Conservation (phyloP, 2,888 invertebrate genomes). For the Portevinia maculata region DNA sequence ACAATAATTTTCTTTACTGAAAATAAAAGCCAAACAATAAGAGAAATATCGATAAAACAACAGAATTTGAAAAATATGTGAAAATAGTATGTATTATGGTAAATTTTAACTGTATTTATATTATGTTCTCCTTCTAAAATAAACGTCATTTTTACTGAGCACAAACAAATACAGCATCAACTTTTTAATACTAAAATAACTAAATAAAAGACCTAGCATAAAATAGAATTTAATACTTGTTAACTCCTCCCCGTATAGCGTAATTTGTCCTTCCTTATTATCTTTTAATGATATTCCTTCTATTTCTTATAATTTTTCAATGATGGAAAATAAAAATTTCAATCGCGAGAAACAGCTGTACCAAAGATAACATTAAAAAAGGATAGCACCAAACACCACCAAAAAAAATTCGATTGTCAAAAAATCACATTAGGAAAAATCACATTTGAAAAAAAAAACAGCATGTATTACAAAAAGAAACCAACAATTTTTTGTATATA, state of each 20-base stretch:
- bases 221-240: constrained; percentile 43
- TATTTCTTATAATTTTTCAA: too few relatives aligned
- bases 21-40: constrained; percentile 38
- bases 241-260: constrained; percentile 21
- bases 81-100: constrained; percentile 40
- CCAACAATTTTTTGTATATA: constrained; percentile 67
- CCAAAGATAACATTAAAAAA: constrained; percentile 56
- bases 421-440: constrained; percentile 43
- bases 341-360: constrained; percentile 58
- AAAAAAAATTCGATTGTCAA: constrained; percentile 44
- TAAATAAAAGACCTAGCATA: constrained; percentile 23
- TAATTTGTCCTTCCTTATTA: constrained; percentile 46
- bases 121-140: constrained; percentile 28
- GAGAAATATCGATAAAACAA: constrained; percentile 68
- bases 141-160: constrained; percentile 39
- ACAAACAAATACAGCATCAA: constrained; percentile 61
- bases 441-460: constrained; percentile 40
- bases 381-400: constrained; percentile 11
- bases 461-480: constrained; percentile 49
- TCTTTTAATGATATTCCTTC: too few relatives aligned
- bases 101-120: constrained; percentile 13
- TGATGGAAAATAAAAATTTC: constrained; percentile 15
- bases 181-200: constrained; percentile 31
- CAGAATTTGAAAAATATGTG: constrained; percentile 56
- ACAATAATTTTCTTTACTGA: constrained; percentile 52